Percentiles rank a stretch among this genome's conserved stretches.
Evolutionary conservation across 2,888 invertebrate genomes (phyloP).

Genomic region (Melinaea marsaeus): DNA sequence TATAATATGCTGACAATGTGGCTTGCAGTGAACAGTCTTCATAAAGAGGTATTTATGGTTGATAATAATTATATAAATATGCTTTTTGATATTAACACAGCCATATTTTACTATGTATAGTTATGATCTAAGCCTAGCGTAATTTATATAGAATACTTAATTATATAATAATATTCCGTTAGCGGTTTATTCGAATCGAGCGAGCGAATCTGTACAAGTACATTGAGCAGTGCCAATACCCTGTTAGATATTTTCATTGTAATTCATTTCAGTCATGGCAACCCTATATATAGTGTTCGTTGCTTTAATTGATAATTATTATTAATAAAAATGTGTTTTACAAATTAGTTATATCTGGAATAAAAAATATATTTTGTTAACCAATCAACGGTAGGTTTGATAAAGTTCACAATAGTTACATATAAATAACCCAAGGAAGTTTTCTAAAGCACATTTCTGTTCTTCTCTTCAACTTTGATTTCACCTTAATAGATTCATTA

Average conservation of each 20-base stretch:
- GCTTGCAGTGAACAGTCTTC: slow-evolving; percentile 56
- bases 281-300: slow-evolving; percentile 30
- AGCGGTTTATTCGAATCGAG: slow-evolving; percentile 39
- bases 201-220: slow-evolving; percentile 37
- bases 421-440: no score
- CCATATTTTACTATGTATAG: slow-evolving; percentile 61
- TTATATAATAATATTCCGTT: slow-evolving; percentile 42
- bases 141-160: slow-evolving; percentile 39
- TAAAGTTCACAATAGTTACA: no score
- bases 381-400: no score
- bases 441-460: no score
- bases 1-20: slow-evolving; percentile 48
- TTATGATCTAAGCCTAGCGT: slow-evolving; percentile 37
- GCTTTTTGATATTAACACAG: slow-evolving; percentile 75
- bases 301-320: not conserved
- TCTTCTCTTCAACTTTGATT: no score
- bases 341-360: not conserved
- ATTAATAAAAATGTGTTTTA: not conserved
- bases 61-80: slow-evolving; percentile 60
- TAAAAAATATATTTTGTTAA: no score
- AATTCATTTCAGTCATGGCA: slow-evolving; percentile 43
- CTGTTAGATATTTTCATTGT: slow-evolving; percentile 40
- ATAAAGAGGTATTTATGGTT: slow-evolving; percentile 74
- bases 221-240: slow-evolving; percentile 57
- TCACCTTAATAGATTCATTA: no score